Evolutionary conservation across 2,113 vertebrate genomes (phyloP).

Genomic region (Silurus asotus): DNA sequence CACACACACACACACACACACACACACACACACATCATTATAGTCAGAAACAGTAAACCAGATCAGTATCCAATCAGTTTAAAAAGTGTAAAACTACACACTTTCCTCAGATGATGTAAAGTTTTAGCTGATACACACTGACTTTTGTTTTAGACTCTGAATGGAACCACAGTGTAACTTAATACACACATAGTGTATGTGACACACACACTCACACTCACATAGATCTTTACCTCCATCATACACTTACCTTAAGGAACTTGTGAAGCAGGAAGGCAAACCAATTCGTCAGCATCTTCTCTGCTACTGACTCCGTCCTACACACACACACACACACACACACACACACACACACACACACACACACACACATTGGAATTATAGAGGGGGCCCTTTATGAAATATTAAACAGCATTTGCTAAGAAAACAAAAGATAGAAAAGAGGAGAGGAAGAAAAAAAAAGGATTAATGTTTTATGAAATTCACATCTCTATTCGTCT

Average conservation of each 20-base stretch:
- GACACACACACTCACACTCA: background rate
- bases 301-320: constrained; percentile 25
- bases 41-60: no score
- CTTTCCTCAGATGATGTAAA: background rate
- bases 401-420: constrained; percentile 12
- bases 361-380: background rate
- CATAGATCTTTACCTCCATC: no score
- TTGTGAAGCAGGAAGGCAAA: constrained; percentile 79
- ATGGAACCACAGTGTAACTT: background rate
- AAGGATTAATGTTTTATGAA: constrained; percentile 21
- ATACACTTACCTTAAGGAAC: constrained; percentile 77
- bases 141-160: background rate
- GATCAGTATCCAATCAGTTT: no score
- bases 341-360: constrained; percentile 3
- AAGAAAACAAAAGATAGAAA: background rate
- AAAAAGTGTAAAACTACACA: background rate
- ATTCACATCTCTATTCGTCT: background rate
- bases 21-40: background rate
- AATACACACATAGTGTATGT: background rate
- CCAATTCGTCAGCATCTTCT: constrained; percentile 36
- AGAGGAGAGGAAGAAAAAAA: no score
- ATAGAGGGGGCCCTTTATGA: background rate
- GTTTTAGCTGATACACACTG: background rate
- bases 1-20: constrained; percentile 42
- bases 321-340: constrained; percentile 27